phyloP scores from a whole-genome alignment of 2,113 vertebrate species.

The Tapirus terrestris region DNA sequence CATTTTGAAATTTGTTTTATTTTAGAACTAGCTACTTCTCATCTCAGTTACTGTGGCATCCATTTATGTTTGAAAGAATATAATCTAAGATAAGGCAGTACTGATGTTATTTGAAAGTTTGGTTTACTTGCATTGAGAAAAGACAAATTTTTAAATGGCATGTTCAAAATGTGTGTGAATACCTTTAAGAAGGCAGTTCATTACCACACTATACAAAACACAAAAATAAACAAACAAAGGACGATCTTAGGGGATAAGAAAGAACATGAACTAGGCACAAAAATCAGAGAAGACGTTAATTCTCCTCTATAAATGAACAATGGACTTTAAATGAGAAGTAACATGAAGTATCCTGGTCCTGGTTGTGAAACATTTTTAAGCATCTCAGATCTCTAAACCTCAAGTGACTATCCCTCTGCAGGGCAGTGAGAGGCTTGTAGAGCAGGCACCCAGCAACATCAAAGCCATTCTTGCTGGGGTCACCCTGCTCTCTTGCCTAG shows the following conservation, averaged over 20 bases:
- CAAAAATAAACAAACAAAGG: not conserved
- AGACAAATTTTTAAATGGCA: not conserved
- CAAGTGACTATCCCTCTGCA: not conserved
- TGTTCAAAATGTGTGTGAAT: constrained; percentile 19
- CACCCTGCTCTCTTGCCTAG: not conserved
- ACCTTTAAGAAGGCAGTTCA: constrained; percentile 29
- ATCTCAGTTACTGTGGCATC: constrained; percentile 66
- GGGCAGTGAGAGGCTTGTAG: not conserved
- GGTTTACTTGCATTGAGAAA: constrained; percentile 48
- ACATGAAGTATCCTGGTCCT: not conserved
- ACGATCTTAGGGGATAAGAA: not conserved
- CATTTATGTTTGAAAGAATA: constrained; percentile 53
- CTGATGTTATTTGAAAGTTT: constrained; percentile 43
- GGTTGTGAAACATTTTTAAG: not conserved
- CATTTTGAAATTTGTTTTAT: not conserved
- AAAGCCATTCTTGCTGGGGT: not conserved
- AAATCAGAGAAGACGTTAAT: not conserved
- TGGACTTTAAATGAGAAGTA: not conserved
- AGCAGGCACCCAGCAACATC: not conserved
- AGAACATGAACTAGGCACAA: constrained; percentile 8
- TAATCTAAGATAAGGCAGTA: constrained; percentile 65
- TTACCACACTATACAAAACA: not conserved
- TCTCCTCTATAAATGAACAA: not conserved
- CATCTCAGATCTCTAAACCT: not conserved
- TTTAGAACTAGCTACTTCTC: constrained; percentile 62